A percentile compares a stretch with the other conserved stretches of the same genome.
Evolutionary conservation across 2,888 invertebrate genomes (phyloP).

Genomic region (Caenorhabditis drosophilae): DNA sequence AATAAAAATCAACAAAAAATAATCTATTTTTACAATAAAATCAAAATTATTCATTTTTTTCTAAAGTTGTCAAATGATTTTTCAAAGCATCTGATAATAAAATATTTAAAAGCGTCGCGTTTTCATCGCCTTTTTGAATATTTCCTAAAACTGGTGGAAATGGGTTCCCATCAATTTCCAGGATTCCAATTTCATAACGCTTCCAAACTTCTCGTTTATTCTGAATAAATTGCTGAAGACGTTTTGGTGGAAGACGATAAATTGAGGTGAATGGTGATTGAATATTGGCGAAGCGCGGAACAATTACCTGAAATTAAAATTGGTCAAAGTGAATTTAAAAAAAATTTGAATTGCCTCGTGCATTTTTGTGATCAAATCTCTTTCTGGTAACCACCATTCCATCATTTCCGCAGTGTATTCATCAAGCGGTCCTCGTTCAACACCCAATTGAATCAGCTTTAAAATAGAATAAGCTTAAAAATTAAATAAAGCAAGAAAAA

Average conservation of each 20-base stretch:
- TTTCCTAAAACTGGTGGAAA: conserved; percentile 42
- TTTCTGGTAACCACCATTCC: conserved; percentile 67
- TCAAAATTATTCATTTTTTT: conserved; percentile 6
- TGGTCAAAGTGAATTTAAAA: not conserved
- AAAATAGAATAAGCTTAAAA: conserved; percentile 12
- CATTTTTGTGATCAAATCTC: conserved; percentile 52
- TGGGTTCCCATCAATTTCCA: conserved; percentile 62
- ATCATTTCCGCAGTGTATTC: conserved; percentile 66
- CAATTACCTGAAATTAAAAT: conserved; percentile 37
- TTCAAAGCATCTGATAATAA: conserved; percentile 31
- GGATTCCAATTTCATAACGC: conserved; percentile 55
- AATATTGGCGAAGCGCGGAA: conserved; percentile 38
- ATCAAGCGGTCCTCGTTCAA: conserved; percentile 59
- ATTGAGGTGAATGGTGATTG: conserved; percentile 63
- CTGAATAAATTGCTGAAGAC: conserved; percentile 49
- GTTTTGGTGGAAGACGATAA: conserved; percentile 56
- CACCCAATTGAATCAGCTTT: conserved; percentile 65
- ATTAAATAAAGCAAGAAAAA: not conserved
- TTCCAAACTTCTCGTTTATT: conserved; percentile 53
- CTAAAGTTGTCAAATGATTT: conserved; percentile 17
- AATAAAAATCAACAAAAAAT: conserved; percentile 5
- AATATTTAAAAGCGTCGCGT: conserved; percentile 24
- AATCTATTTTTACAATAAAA: conserved; percentile 1
- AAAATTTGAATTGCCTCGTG: conserved; percentile 33
- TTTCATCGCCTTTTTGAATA: conserved; percentile 9